Evolutionary conservation across 2,113 vertebrate genomes (phyloP).

Genomic region (Microcebus tavaratra): DNA sequence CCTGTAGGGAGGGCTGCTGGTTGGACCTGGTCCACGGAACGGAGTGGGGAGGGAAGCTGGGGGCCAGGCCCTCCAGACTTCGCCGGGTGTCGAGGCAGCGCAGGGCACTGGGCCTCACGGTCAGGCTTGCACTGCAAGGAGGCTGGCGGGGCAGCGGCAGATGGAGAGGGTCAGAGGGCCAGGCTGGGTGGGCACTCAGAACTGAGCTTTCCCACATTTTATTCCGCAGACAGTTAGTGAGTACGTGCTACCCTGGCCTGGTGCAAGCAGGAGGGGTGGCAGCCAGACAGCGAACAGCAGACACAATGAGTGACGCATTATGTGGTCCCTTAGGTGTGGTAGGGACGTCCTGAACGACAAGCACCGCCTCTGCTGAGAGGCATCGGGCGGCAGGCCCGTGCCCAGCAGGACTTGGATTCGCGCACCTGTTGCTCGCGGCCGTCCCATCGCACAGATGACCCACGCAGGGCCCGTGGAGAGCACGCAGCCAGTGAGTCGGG

Average conservation of each 20-base stretch:
- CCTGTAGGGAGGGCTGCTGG: background rate
- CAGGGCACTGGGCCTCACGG: background rate
- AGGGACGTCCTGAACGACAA: background rate
- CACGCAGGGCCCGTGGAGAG: background rate
- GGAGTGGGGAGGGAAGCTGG: background rate
- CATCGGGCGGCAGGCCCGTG: fast-evolving
- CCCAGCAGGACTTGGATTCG: fast-evolving
- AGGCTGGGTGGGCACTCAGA: background rate
- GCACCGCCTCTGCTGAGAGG: no score
- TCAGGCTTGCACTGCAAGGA: background rate
- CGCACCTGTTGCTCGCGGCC: background rate
- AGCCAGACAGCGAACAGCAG: background rate
- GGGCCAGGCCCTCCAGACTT: background rate
- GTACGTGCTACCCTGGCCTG: no score
- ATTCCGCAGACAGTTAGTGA: background rate
- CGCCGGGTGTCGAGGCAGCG: background rate
- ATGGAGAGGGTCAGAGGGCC: background rate
- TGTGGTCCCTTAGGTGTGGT: no score
- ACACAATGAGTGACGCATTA: fast-evolving
- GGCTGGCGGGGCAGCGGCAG: background rate
- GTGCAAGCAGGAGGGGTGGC: background rate
- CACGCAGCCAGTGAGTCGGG: fast-evolving
- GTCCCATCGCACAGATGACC: background rate
- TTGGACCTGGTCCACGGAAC: background rate
- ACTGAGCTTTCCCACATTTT: background rate